A percentile compares a stretch with the other conserved stretches of the same genome.
Evolutionary conservation across 2,113 vertebrate genomes (phyloP).

Genomic region (Lycaon pictus): DNA sequence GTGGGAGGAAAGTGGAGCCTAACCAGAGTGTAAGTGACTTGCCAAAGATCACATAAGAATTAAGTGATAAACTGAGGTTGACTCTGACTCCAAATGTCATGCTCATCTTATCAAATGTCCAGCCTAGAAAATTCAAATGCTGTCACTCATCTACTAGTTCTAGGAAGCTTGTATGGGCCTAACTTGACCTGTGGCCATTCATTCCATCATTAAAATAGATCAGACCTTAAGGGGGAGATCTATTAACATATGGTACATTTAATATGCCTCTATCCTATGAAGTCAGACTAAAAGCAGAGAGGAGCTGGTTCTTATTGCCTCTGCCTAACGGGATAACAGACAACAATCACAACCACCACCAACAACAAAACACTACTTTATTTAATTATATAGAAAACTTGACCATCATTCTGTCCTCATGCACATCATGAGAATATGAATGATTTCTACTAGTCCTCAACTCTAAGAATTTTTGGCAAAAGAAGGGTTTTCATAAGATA

Average conservation of each 20-base stretch:
- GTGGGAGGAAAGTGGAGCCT: background rate
- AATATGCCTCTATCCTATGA: background rate
- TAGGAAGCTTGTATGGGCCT: background rate
- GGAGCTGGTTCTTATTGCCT: background rate
- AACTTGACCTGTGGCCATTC: background rate
- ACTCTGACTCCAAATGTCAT: background rate
- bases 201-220: background rate
- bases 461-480: background rate
- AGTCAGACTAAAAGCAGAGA: background rate
- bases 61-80: conserved; percentile 27
- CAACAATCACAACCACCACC: background rate
- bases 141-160: background rate
- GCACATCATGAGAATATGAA: background rate
- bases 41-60: background rate
- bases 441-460: background rate
- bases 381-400: background rate
- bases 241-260: background rate
- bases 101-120: background rate
- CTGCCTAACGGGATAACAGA: background rate
- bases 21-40: background rate
- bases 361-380: conserved; percentile 1
- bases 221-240: background rate
- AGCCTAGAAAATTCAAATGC: background rate
- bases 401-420: background rate
- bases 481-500: background rate